These are phyloP conservation scores for Martes martes DNA, from an alignment of 2,113 vertebrate species.

Conservation along the genomic window DNA sequence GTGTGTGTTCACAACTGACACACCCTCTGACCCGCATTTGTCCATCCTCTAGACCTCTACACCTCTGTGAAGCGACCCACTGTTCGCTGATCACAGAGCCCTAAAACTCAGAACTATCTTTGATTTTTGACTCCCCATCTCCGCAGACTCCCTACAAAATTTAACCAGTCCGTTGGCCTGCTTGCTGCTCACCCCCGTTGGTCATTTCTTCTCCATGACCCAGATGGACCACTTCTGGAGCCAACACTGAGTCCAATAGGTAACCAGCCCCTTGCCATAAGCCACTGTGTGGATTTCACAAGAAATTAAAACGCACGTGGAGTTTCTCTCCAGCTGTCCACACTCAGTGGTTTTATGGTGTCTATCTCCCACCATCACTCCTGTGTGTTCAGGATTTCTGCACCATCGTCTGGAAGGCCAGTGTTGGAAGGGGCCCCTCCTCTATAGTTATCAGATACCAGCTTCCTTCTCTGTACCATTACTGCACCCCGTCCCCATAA, in stretches of 20 bases:
- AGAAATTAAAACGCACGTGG: fast-evolving
- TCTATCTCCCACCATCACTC: no score
- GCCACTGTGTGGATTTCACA: not conserved
- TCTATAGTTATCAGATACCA: no score
- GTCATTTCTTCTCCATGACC: not conserved
- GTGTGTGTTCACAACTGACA: not conserved
- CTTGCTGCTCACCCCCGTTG: fast-evolving
- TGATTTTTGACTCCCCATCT: not conserved
- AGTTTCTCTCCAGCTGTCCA: not conserved
- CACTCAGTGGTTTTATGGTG: not conserved
- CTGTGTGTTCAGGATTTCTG: not conserved
- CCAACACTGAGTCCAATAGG: not conserved
- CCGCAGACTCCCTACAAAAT: not conserved
- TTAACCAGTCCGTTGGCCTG: not conserved
- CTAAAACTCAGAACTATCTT: not conserved
- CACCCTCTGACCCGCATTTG: fast-evolving
- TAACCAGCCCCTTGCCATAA: not conserved
- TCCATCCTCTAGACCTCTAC: not conserved
- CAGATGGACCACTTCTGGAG: no score
- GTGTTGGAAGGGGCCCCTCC: fast-evolving
- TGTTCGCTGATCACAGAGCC: not conserved
- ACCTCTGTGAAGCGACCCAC: not conserved
- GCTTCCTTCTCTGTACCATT: not conserved
- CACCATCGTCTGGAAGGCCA: not conserved
- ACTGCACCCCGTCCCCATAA: no score